These are phyloP conservation scores for Sycophila sp. DNA, from an alignment of 1,140 invertebrate genomes.

Conservation along the genomic window DNA sequence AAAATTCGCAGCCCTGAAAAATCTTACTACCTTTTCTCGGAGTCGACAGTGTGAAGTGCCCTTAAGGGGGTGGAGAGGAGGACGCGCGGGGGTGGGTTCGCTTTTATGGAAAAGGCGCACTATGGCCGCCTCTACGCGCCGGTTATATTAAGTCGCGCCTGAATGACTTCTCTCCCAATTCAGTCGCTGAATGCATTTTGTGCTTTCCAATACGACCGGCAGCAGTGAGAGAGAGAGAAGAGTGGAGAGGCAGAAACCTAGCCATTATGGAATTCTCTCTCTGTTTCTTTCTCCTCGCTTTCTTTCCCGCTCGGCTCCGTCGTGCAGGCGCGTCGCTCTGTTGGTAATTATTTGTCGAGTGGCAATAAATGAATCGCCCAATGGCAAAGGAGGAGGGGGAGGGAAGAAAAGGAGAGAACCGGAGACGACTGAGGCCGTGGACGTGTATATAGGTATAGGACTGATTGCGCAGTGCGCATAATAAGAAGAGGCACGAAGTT, in stretches of 20 bases:
- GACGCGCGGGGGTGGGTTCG: background rate
- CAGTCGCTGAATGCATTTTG: conserved; percentile 35
- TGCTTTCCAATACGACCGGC: conserved; percentile 19
- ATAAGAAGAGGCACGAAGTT: conserved; percentile 25
- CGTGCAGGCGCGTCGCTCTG: conserved; percentile 36
- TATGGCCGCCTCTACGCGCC: conserved; percentile 21
- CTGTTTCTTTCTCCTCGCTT: conserved; percentile 26
- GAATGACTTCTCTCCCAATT: conserved; percentile 48
- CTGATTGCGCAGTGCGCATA: conserved; percentile 4
- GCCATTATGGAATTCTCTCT: conserved; percentile 12
- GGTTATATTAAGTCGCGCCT: conserved; percentile 52
- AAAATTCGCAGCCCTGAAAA: no score
- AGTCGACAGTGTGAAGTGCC: background rate
- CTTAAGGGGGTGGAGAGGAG: conserved; percentile 5
- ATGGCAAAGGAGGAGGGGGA: conserved; percentile 13
- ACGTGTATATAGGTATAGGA: conserved; percentile 3
- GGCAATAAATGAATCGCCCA: conserved; percentile 54
- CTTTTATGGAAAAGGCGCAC: conserved; percentile 3
- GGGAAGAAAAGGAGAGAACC: conserved; percentile 11
- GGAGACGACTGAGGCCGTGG: background rate
- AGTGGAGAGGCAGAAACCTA: background rate
- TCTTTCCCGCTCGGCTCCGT: conserved; percentile 28
- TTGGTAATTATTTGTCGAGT: conserved; percentile 57
- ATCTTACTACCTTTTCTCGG: background rate
- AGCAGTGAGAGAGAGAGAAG: background rate